phyloP scores from a whole-genome alignment of 92 coral and sea anemone species.

The Zoanthus gigantus region DNA sequence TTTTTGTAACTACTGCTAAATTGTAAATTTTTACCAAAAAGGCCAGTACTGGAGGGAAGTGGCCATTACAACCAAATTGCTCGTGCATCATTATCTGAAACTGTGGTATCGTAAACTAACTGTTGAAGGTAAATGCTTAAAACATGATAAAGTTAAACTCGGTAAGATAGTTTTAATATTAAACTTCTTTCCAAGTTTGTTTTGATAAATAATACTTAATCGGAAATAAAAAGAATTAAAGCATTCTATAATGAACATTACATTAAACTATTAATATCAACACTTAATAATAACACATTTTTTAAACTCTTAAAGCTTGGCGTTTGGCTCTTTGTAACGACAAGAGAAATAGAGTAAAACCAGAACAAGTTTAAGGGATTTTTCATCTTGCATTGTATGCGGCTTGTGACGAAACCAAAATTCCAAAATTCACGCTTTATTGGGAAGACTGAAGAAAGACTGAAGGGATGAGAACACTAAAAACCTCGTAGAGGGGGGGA shows the following conservation, averaged over 20 bases:
- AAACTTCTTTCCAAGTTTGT: not conserved
- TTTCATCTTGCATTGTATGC: too few species aligned
- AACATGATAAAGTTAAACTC: not conserved
- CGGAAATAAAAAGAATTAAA: not conserved
- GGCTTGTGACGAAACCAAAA: too few species aligned
- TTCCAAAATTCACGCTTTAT: too few species aligned
- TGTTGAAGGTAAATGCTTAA: not conserved
- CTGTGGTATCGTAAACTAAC: conserved; percentile 3
- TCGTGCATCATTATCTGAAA: conserved; percentile 33
- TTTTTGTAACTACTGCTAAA: not conserved
- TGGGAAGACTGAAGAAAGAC: too few species aligned
- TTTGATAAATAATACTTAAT: not conserved
- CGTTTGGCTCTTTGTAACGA: too few species aligned
- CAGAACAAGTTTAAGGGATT: too few species aligned
- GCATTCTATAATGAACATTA: not conserved
- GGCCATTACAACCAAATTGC: conserved; percentile 21
- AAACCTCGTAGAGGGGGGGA: too few species aligned
- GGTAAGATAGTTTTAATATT: not conserved
- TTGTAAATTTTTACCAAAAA: conserved; percentile 8
- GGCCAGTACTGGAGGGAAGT: conserved; percentile 27
- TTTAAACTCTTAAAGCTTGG: too few species aligned
- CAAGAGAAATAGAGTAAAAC: too few species aligned
- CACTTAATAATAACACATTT: too few species aligned
- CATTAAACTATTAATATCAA: too few species aligned
- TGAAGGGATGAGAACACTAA: too few species aligned